Evolutionary conservation across 1,140 invertebrate genomes (phyloP).

Genomic region (Drosophila rufa): DNA sequence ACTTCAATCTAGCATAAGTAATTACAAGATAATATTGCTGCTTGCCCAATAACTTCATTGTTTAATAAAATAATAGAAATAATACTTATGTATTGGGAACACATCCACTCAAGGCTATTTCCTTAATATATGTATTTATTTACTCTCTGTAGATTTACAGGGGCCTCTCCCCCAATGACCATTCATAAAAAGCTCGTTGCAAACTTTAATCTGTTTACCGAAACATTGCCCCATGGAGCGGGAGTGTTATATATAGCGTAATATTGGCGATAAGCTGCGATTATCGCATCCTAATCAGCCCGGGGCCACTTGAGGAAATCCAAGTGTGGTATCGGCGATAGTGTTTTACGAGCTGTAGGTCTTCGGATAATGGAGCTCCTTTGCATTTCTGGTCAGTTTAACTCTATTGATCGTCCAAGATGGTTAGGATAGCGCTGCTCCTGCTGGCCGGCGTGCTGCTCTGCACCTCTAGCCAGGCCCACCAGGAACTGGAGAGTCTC

Average conservation of each 20-base stretch:
- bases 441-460: constrained; percentile 28
- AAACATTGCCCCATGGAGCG: constrained; percentile 39
- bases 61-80: too few relatives aligned
- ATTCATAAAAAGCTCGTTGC: constrained; percentile 27
- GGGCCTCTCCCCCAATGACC: not conserved
- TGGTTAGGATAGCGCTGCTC: constrained; percentile 38
- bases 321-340: constrained; percentile 58
- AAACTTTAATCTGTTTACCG: constrained; percentile 22
- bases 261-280: constrained; percentile 48
- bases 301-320: constrained; percentile 52
- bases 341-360: constrained; percentile 23
- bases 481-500: constrained; percentile 53
- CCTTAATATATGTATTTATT: too few relatives aligned
- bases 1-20: too few relatives aligned
- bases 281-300: constrained; percentile 60
- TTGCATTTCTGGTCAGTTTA: constrained; percentile 40
- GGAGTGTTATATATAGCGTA: constrained; percentile 29
- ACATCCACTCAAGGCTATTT: too few relatives aligned
- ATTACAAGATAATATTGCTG: too few relatives aligned
- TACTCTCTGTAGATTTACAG: too few relatives aligned
- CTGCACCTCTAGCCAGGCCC: constrained; percentile 19
- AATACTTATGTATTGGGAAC: too few relatives aligned
- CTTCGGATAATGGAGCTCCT: constrained; percentile 30
- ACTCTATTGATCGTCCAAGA: constrained; percentile 30
- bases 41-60: too few relatives aligned